These are phyloP conservation scores for Myotis brandtii DNA, from an alignment of 2,113 vertebrate species.

Conservation along the genomic window DNA sequence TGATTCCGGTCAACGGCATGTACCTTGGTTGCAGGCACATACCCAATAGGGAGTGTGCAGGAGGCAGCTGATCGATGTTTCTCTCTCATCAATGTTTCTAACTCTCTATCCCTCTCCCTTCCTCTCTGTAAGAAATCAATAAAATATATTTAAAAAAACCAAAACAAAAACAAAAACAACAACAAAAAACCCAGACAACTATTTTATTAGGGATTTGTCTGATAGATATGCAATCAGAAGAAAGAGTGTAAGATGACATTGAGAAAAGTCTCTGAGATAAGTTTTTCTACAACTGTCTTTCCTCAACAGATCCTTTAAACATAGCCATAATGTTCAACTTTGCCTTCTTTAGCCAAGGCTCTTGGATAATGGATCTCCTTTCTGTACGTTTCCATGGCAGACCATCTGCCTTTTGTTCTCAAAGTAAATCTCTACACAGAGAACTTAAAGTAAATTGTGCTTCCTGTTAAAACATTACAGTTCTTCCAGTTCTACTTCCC, in stretches of 20 bases:
- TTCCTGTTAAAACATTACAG: conserved; percentile 23
- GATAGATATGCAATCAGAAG: neutral
- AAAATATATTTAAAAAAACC: too few relatives aligned
- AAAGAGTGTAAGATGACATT: neutral
- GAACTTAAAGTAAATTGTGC: conserved; percentile 53
- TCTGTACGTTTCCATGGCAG: conserved; percentile 35
- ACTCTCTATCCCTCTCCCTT: too few relatives aligned
- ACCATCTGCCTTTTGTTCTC: conserved; percentile 60
- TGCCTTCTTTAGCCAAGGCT: conserved; percentile 22
- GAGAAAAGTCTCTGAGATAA: neutral
- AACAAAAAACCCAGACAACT: neutral
- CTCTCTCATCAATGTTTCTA: too few relatives aligned
- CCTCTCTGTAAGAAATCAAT: too few relatives aligned
- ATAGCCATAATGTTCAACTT: neutral
- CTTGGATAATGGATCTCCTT: neutral
- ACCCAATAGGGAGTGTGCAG: too few relatives aligned
- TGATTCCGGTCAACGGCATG: too few relatives aligned
- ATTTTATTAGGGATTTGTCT: neutral
- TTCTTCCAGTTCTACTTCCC: neutral
- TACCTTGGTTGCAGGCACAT: too few relatives aligned
- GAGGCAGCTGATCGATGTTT: too few relatives aligned
- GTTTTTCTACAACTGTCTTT: neutral
- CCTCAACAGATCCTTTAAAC: neutral
- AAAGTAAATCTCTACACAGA: conserved; percentile 20
- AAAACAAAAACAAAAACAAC: too few relatives aligned